Conservation (phyloP, 1,140 invertebrate species). For the Spodoptera litura region DNA sequence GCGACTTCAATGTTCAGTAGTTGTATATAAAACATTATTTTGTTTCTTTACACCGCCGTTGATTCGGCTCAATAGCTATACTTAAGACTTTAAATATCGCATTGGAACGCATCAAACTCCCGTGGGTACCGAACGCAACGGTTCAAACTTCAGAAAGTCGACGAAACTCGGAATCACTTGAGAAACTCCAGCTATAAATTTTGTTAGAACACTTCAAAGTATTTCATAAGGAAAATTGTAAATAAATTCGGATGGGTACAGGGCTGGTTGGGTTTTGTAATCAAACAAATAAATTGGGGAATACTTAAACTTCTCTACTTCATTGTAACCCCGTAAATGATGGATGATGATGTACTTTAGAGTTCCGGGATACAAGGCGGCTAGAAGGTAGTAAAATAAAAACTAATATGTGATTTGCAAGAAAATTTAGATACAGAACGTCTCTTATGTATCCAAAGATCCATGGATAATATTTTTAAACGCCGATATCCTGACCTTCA, state of each 20-base stretch:
- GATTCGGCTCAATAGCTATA: constrained; percentile 25
- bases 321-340: background rate
- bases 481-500: no score
- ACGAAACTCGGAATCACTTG: constrained; percentile 67
- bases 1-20: constrained; percentile 14
- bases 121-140: constrained; percentile 9
- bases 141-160: constrained; percentile 38
- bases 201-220: constrained; percentile 63
- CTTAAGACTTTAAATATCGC: constrained; percentile 41
- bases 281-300: background rate
- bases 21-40: constrained; percentile 14
- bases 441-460: no score
- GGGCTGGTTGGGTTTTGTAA: constrained; percentile 45
- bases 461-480: no score
- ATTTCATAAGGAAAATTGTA: constrained; percentile 78
- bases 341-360: no score
- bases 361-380: no score
- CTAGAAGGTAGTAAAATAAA: no score
- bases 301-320: no score
- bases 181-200: constrained; percentile 72
- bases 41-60: background rate
- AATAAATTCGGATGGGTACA: constrained; percentile 66
- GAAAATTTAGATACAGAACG: no score
- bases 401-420: no score
- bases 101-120: constrained; percentile 44